Conservation (phyloP, 2,888 invertebrate species). For the Pandemis cinnamomeana region DNA sequence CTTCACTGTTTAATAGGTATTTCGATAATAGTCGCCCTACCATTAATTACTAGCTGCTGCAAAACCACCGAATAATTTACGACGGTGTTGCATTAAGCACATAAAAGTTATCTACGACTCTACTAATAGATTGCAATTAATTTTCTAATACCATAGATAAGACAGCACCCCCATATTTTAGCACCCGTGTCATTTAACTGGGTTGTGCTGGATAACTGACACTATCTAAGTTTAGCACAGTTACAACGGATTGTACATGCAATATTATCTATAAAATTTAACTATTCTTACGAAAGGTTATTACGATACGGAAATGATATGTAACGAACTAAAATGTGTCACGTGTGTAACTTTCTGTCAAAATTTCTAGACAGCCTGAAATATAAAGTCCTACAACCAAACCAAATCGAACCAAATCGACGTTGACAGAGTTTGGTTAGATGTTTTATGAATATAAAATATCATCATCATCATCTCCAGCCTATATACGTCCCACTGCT, state of each 20-base stretch:
- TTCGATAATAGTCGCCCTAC: background rate
- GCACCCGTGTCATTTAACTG: conserved; percentile 21
- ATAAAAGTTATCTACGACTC: conserved; percentile 46
- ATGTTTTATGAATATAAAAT: no score
- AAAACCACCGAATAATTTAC: conserved; percentile 51
- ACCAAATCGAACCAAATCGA: no score
- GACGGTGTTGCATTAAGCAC: conserved; percentile 47
- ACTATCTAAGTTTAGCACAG: background rate
- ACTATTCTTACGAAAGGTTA: no score
- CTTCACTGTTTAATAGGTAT: no score
- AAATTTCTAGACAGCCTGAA: no score
- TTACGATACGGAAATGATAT: no score
- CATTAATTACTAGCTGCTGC: conserved; percentile 11
- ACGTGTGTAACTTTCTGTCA: no score
- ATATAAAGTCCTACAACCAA: no score
- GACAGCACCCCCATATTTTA: conserved; percentile 43
- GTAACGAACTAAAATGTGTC: no score
- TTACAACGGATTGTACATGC: background rate
- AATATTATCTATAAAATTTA: background rate
- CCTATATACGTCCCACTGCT: no score
- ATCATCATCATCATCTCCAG: no score
- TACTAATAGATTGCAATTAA: conserved; percentile 53
- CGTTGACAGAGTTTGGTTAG: no score
- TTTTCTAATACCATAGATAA: conserved; percentile 47
- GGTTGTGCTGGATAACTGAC: background rate